phyloP scores from a whole-genome alignment of 2,888 invertebrate genomes.

The Agrochola macilenta region DNA sequence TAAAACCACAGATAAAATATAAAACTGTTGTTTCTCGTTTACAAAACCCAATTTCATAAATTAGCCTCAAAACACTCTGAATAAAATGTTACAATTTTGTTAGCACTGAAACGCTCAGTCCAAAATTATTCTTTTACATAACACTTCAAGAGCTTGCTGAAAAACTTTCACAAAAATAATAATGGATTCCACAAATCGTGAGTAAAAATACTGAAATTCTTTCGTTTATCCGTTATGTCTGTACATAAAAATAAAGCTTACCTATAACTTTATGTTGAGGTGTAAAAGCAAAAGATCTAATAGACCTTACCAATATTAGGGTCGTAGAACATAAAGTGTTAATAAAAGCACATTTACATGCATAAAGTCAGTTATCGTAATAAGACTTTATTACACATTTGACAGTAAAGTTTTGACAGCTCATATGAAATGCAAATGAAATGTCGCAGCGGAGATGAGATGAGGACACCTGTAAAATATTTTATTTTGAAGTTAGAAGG shows the following conservation, averaged over 20 bases:
- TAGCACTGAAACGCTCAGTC: conserved; percentile 46
- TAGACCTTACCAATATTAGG: conserved; percentile 40
- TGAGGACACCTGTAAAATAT: conserved; percentile 17
- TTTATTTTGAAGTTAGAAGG: background rate
- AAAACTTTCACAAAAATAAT: conserved; percentile 39
- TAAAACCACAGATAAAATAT: conserved; percentile 20
- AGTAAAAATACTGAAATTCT: conserved; percentile 35
- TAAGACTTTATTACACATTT: conserved; percentile 45
- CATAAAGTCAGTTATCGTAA: conserved; percentile 34
- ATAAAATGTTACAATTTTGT: conserved; percentile 47
- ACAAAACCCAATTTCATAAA: conserved; percentile 50
- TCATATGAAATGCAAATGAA: conserved; percentile 43
- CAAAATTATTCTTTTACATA: conserved; percentile 46
- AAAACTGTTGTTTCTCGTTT: conserved; percentile 36
- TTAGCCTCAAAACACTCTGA: conserved; percentile 32
- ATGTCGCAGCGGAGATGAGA: conserved; percentile 22
- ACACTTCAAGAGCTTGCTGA: conserved; percentile 40
- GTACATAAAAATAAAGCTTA: conserved; percentile 49
- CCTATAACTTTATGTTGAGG: conserved; percentile 16
- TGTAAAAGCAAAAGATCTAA: conserved; percentile 57
- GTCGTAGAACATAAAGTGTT: conserved; percentile 41
- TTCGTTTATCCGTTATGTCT: conserved; percentile 37
- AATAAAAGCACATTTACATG: conserved; percentile 56
- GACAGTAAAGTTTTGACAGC: conserved; percentile 54
- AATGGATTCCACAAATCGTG: conserved; percentile 41